Evolutionary conservation across 2,888 invertebrate species (phyloP), one percentile per base, ranked within the genome.

Genomic region (Halictus quadricinctus): DNA sequence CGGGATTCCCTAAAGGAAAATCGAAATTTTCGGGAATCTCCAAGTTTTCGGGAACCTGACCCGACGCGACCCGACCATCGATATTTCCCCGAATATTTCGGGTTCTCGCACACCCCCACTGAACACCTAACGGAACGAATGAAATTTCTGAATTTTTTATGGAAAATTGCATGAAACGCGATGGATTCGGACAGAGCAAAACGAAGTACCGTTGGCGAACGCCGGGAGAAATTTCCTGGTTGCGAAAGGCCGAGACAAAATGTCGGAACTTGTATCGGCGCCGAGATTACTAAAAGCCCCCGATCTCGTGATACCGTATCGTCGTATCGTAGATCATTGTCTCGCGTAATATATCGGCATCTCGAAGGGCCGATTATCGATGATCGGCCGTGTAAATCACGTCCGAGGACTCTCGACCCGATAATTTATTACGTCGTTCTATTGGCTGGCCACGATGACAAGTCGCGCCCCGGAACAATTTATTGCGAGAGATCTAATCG

Each of bases 351-450:
- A 88, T 72, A 83, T 79, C 87, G 88, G 58, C 80, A 72, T 83
- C 85, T 81, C 43, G 72, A 72, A 66, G 72, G 72, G 79, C 29
- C 74, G 88, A 83, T 86, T 88, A 88, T 86, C 88, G 86, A 83
- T 74, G 77, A 86, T 66, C 85, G 74, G 73, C 58, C 83, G 79
- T 78, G 82, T 86, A 88, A 86, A 88, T 88, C 86, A 83, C 73
- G 66, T 64, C 46, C 80, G 36, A 41, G 7, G 79, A 83, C 79
- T 83, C 76, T 83, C 78, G 58, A 70, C 80, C 76, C 48, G 54
- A 80, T 88, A 86, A 88, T 81, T 88, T 88, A 88, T 79, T 72
- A 74, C 83, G 29, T 58, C 69, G 85, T 72, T 76, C 87, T 69
- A 77, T 83, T 86, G 79, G 75, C 72, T 46, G 50, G 80, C 69